phyloP scores from a whole-genome alignment of 2,113 vertebrate species.

The Macquaria australasica region DNA sequence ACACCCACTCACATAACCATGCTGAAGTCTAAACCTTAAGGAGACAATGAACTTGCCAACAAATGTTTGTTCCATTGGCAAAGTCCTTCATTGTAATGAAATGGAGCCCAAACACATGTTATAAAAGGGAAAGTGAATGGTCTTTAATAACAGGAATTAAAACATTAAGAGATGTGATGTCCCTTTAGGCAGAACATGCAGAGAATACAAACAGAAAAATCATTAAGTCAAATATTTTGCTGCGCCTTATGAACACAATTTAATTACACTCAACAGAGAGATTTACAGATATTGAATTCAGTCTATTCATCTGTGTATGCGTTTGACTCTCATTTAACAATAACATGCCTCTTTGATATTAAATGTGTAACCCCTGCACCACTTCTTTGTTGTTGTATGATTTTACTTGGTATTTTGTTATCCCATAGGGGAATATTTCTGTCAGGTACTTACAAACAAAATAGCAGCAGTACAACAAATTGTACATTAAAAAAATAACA shows the following conservation, averaged over 20 bases:
- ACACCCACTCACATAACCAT: neutral
- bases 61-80: neutral
- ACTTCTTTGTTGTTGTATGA: neutral
- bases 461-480: neutral
- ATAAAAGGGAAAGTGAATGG: neutral
- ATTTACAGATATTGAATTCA: neutral
- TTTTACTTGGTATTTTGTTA: neutral
- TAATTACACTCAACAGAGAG: neutral
- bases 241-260: neutral
- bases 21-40: neutral
- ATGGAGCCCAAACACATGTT: neutral
- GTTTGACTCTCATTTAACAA: neutral
- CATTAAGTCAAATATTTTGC: neutral
- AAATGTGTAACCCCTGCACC: neutral
- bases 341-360: neutral
- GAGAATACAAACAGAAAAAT: neutral
- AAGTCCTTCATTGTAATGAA: neutral
- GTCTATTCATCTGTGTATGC: neutral
- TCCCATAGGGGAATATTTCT: neutral
- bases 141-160: neutral
- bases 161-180: neutral
- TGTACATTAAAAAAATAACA: neutral
- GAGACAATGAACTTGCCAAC: neutral
- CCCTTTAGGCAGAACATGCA: neutral
- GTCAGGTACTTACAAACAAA: neutral